phyloP scores from a whole-genome alignment of 2,888 invertebrate species.

The Neoscelio sp. region DNA sequence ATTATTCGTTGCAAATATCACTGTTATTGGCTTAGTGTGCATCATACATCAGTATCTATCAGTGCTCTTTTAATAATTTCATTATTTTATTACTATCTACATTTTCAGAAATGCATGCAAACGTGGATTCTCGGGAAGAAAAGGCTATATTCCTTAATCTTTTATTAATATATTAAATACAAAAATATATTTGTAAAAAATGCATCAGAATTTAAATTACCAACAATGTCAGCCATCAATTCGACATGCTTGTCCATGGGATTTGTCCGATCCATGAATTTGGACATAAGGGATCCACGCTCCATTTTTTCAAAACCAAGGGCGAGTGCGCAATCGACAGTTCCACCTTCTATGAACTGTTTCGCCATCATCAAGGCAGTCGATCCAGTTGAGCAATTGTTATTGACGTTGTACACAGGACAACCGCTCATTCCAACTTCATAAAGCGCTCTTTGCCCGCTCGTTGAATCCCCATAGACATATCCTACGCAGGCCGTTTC shows the following conservation, averaged over 20 bases:
- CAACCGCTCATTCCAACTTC: conserved; percentile 98
- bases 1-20: too few species aligned
- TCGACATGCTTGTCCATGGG: conserved; percentile 95
- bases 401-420: conserved; percentile 99
- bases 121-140: too few species aligned
- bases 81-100: too few species aligned
- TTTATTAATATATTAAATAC: too few species aligned
- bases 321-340: conserved; percentile 94
- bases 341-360: conserved; percentile 95
- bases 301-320: conserved; percentile 99
- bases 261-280: conserved; percentile 92
- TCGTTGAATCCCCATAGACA: conserved; percentile 97
- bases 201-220: too few species aligned
- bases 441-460: conserved; percentile 97
- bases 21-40: too few species aligned
- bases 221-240: conserved; percentile 92
- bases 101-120: too few species aligned
- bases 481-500: conserved; percentile 97
- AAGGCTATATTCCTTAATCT: too few species aligned
- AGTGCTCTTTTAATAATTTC: too few species aligned
- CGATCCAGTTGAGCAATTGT: conserved; percentile 98
- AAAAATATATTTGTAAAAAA: neutral
- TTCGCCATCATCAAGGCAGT: conserved; percentile 95
- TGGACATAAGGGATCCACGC: conserved; percentile 91
- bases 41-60: too few species aligned